A percentile compares a stretch with the other conserved stretches of the same genome.
phyloP scores from a whole-genome alignment of 2,797 vertebrate species.

The Myoxocephalus aenaeus region DNA sequence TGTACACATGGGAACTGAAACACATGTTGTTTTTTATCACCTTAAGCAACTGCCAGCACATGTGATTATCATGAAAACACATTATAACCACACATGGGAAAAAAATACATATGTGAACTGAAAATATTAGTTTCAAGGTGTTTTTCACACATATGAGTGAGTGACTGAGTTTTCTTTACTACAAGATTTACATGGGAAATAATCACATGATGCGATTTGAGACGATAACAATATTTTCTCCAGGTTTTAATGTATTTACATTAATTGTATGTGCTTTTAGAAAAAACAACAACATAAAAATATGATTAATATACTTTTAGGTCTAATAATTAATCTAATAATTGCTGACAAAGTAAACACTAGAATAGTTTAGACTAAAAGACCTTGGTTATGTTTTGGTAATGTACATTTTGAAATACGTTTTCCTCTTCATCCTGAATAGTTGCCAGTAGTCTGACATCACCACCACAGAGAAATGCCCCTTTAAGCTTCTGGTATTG shows the following conservation, averaged over 20 bases:
- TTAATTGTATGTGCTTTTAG: background rate
- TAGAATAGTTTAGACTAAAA: background rate
- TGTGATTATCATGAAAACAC: background rate
- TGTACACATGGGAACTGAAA: no score
- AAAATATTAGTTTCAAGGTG: no score
- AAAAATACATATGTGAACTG: no score
- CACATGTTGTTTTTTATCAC: background rate
- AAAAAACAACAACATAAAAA: background rate
- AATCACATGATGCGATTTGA: background rate
- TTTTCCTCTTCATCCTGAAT: no score
- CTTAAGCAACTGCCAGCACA: background rate
- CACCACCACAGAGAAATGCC: background rate
- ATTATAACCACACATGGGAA: no score
- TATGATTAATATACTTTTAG: no score
- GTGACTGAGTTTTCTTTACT: background rate
- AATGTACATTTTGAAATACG: background rate
- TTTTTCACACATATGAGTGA: background rate
- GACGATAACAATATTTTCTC: background rate
- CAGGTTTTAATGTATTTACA: background rate
- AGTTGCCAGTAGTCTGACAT: no score
- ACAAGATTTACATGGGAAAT: background rate
- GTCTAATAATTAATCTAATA: no score
- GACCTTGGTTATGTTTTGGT: no score
- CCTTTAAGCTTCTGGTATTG: background rate
- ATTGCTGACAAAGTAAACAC: no score